Evolutionary conservation across 1,140 invertebrate species (phyloP), one percentile per base, ranked within the genome.

Genomic region (Drosophila ohnishii): DNA sequence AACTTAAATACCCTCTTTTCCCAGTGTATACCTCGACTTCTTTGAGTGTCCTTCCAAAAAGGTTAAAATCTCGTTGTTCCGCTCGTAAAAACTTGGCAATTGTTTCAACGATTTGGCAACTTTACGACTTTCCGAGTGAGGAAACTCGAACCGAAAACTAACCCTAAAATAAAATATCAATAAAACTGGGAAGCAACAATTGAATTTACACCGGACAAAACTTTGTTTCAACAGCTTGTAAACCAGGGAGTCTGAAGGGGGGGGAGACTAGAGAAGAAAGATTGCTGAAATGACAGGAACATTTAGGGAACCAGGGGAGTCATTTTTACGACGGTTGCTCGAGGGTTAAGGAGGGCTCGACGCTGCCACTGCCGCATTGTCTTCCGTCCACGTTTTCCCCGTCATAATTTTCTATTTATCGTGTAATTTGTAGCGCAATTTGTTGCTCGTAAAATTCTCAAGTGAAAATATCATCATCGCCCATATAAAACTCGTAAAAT

Each of bases 391-490:
- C 64, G 14, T 44, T 32, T 44, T 45, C 71, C 75, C 16, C 83
- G 84, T 88, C 84, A 88, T 88, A 88, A 88, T 88, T 87, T 89
- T 71, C 66, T 89, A 88, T 88, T 88, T 88, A 88, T 88, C 70
- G 74, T 81, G 81, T 88, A 78, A 88, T 88, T 88, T 88, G 84
- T 88, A 89, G 84, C 74, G 82, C 84, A 88, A 88, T 88, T 88
- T 88, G 81, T 85, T 77, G 85, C 70, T 88, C 84, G 84, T 88
- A 88, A 88, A 87, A 80, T 77, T 64, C 73, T 80, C 73, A 62
- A 87, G 84, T 87, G 84, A 84, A 80, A 78, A 70, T 77, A 62
- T 81, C 73, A 72, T 80, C 69, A 80, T 73, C 72, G 59, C 77
- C 76, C 63, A 87, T 87, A 87, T 83, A 87, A 87, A 87, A 87